A percentile compares a stretch with the other conserved stretches of the same genome.
Conservation (phyloP, 2,113 vertebrate species). For the Rhynchomys soricoides region DNA sequence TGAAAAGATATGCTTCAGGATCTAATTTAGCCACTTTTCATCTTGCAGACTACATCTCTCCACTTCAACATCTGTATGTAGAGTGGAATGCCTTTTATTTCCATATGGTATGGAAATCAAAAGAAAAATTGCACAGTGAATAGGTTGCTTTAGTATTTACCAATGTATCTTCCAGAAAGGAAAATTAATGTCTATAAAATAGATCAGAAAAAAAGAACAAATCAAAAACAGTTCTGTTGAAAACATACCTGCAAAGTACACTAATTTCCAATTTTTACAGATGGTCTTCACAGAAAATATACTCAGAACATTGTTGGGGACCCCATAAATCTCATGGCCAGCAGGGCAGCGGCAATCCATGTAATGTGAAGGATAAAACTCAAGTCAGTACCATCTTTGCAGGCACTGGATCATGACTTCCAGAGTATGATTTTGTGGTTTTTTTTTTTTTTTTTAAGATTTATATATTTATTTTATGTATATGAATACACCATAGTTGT, state of each 20-base stretch:
- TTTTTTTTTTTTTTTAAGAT: too few relatives aligned
- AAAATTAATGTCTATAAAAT: not conserved
- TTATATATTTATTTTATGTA: too few relatives aligned
- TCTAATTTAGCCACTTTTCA: not conserved
- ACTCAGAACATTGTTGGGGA: not conserved
- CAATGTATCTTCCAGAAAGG: not conserved
- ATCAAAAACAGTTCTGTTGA: not conserved
- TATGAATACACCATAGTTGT: too few relatives aligned
- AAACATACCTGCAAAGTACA: not conserved
- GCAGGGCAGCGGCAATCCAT: not conserved
- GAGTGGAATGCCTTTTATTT: not conserved
- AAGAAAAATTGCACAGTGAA: not conserved
- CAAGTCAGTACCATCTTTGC: not conserved
- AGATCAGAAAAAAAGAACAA: not conserved
- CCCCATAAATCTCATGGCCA: not conserved
- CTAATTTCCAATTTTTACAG: not conserved
- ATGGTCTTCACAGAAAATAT: not conserved
- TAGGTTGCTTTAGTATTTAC: not conserved
- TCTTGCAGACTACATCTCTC: not conserved
- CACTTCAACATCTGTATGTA: not conserved
- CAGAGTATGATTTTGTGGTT: not conserved
- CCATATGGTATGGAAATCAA: not conserved
- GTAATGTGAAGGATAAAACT: not conserved
- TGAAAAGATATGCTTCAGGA: not conserved
- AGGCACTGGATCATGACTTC: not conserved